Percentiles rank a stretch among this genome's conserved stretches.
These are phyloP conservation scores for Actinernus sp. DNA, from an alignment of 92 coral and sea anemone species.

Conservation along the genomic window DNA sequence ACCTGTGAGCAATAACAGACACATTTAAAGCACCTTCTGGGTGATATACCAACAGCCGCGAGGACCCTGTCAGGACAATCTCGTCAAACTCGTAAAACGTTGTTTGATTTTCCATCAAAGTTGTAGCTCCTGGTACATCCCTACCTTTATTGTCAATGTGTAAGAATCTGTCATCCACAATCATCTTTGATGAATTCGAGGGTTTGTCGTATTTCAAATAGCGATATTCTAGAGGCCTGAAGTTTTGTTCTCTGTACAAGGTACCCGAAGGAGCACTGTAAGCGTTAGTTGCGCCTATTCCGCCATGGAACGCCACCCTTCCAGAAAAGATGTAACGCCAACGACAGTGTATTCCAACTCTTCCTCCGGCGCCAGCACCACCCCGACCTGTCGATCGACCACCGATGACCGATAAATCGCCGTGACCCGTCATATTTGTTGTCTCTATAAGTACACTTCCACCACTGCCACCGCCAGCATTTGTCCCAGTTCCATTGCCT, in stretches of 20 bases:
- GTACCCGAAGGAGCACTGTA: slow-evolving; percentile 72
- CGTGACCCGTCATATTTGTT: slow-evolving; percentile 75
- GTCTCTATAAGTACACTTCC: slow-evolving; percentile 66
- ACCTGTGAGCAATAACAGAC: slow-evolving; percentile 59
- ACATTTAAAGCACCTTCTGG: slow-evolving; percentile 49
- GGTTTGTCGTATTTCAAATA: slow-evolving; percentile 58
- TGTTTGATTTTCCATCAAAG: slow-evolving; percentile 56
- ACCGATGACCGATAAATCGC: slow-evolving; percentile 53
- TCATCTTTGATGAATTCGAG: slow-evolving; percentile 46
- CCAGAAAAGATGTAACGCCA: slow-evolving; percentile 72
- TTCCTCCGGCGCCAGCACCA: slow-evolving; percentile 77
- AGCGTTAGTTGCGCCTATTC: slow-evolving; percentile 10
- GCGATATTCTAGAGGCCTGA: slow-evolving; percentile 63
- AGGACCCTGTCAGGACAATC: slow-evolving; percentile 65
- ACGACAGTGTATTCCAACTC: slow-evolving; percentile 72
- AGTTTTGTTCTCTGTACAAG: slow-evolving; percentile 63
- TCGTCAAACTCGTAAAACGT: slow-evolving; percentile 66
- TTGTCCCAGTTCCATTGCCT: slow-evolving; percentile 31
- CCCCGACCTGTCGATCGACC: slow-evolving; percentile 52
- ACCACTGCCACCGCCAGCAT: slow-evolving; percentile 77
- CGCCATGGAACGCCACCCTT: slow-evolving; percentile 57
- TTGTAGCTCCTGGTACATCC: slow-evolving; percentile 63
- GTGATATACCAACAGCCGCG: slow-evolving; percentile 62
- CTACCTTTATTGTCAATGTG: slow-evolving; percentile 65
- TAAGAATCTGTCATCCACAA: slow-evolving; percentile 60